Conservation (phyloP, 1,140 invertebrate species). For the Drosophila nasuta region DNA sequence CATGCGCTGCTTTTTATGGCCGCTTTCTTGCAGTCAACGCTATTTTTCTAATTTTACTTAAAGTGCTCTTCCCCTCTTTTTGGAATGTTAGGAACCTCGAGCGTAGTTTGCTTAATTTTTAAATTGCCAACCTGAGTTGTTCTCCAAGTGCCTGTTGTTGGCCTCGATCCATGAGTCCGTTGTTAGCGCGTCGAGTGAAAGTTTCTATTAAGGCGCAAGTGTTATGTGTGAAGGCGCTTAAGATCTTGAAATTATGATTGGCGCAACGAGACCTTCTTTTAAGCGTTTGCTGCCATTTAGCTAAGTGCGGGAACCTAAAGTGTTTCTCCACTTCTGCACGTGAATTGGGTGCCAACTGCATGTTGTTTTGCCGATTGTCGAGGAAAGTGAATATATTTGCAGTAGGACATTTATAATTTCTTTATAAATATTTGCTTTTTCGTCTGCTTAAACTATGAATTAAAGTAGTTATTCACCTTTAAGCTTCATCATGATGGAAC, state of each 20-base stretch:
- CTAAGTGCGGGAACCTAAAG: constrained; percentile 16
- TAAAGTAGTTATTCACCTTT: background rate
- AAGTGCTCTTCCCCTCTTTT: constrained; percentile 25
- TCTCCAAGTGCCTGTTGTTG: background rate
- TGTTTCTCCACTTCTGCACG: constrained; percentile 5
- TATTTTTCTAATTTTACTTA: constrained; percentile 56
- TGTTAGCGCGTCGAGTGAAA: constrained; percentile 66
- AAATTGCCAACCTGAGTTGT: constrained; percentile 59
- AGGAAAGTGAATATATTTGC: background rate
- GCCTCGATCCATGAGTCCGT: constrained; percentile 45
- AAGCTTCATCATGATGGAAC: background rate
- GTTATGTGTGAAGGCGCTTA: constrained; percentile 52
- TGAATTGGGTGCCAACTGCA: background rate
- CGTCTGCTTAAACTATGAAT: background rate
- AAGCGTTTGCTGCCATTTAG: constrained; percentile 17
- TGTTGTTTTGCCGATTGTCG: background rate
- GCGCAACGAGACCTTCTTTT: constrained; percentile 18
- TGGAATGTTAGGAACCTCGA: background rate
- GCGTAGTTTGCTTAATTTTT: constrained; percentile 64
- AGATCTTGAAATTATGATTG: constrained; percentile 73
- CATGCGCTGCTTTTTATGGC: constrained; percentile 59
- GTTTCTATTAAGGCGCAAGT: constrained; percentile 56
- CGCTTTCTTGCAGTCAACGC: constrained; percentile 42
- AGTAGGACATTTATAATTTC: background rate
- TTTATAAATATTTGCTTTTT: background rate